Evolutionary conservation across 2,113 vertebrate species (phyloP).

Genomic region (Cheirogaleus medius): DNA sequence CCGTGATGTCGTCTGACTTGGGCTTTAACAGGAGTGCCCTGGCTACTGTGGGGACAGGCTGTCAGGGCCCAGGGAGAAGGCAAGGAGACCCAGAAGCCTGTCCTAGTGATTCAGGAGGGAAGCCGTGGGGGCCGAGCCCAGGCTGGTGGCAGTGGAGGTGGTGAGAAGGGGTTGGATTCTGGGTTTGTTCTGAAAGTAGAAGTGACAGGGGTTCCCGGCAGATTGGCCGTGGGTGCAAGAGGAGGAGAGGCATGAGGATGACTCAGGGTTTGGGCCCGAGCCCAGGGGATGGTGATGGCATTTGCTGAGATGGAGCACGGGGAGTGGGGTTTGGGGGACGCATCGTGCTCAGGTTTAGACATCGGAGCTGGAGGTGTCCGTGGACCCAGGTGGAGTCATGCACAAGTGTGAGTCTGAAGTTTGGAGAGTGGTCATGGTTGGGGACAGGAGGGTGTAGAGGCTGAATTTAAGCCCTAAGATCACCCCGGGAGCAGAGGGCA

Average conservation of each 20-base stretch:
- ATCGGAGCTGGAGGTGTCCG: rapidly evolving
- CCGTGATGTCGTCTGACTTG: background rate
- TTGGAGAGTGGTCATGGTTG: background rate
- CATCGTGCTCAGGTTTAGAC: rapidly evolving
- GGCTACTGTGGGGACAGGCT: background rate
- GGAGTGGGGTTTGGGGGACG: too few species aligned
- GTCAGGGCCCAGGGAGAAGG: background rate
- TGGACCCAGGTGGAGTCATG: background rate
- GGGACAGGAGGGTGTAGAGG: rapidly evolving
- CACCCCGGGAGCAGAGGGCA: too few species aligned
- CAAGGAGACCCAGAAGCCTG: background rate
- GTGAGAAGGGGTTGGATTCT: background rate
- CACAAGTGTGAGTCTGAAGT: background rate
- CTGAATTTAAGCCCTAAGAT: background rate
- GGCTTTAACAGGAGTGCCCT: rapidly evolving
- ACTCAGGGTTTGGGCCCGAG: slow-evolving; percentile 22
- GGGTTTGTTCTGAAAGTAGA: background rate
- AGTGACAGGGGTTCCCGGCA: background rate
- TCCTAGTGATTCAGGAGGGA: background rate
- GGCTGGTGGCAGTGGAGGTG: background rate
- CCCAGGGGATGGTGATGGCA: background rate
- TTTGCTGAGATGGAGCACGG: background rate
- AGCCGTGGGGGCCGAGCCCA: background rate
- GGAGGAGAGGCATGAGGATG: slow-evolving; percentile 12
- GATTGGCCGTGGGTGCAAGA: slow-evolving; percentile 47